A percentile compares a stretch with the other conserved stretches of the same genome.
Conservation (phyloP, 2,113 vertebrate species). For the Phrynocephalus versicolor region DNA sequence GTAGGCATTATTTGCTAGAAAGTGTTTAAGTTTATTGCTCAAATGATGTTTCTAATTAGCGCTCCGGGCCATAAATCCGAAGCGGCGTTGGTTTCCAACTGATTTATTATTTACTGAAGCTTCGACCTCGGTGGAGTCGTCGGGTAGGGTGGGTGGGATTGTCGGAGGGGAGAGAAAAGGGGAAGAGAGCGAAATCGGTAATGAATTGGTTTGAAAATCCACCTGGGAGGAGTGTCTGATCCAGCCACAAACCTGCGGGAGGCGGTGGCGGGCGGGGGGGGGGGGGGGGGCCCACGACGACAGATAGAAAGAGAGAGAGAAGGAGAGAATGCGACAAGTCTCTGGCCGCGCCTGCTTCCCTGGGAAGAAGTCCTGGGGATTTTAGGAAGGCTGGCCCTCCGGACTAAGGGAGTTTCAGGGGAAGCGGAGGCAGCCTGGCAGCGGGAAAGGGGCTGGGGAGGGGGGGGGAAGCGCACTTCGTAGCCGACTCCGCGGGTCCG, state of each 20-base stretch:
- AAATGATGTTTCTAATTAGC: slow-evolving; percentile 85
- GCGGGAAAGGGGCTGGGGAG: no score
- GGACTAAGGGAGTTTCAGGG: not conserved
- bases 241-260: not conserved
- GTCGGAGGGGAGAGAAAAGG: not conserved
- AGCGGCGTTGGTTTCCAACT: slow-evolving; percentile 79
- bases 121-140: slow-evolving; percentile 66
- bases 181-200: slow-evolving; percentile 61
- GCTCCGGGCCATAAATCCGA: slow-evolving; percentile 77
- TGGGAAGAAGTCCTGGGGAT: accelerated
- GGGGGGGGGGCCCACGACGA: no score
- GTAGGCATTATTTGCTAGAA: slow-evolving; percentile 74
- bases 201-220: slow-evolving; percentile 71
- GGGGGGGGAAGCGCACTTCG: no score
- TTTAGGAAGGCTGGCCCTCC: not conserved
- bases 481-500: no score
- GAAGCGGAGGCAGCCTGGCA: not conserved
- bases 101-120: slow-evolving; percentile 81
- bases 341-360: accelerated
- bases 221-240: slow-evolving; percentile 7
- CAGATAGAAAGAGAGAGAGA: not conserved
- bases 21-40: slow-evolving; percentile 85
- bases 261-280: no score
- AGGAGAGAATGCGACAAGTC: no score
- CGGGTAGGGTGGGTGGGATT: no score